Evolutionary conservation across 2,113 vertebrate species (phyloP), one percentile per base, ranked within the genome.

Genomic region (Colaptes auratus): DNA sequence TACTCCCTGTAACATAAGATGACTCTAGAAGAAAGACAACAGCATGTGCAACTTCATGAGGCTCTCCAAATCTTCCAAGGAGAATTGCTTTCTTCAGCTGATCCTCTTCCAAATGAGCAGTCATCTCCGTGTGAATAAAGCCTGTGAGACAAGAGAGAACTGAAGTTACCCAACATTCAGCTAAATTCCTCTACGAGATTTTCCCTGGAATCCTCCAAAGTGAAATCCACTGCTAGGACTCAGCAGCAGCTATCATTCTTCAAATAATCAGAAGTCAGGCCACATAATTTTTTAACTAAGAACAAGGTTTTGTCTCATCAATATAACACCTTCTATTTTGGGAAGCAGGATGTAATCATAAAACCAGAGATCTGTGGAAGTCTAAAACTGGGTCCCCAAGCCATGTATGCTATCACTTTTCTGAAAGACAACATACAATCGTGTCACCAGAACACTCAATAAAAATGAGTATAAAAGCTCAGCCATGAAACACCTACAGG

Each of bases 111-210:
- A 99, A 95, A 63, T 97, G 97, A 59, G 97, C 97, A 0, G 99
- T 99, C 99, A 99, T 99, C 95, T 99, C 98, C 12, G 99, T 99
- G 64, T 46, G 98, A 95, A 99, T 96, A 88, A 99, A 99, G 39
- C 99, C 99, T 99, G 97, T 30, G 91, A 96, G 50, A 86, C 16
- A 75, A 94, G 36, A 92, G 95, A 97, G 3, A 61, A 19, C 52
- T 23, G 33, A 87, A 86, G 80, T 88, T 65, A 93, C 21, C 21
- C 18, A 86, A 90, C 15, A 33, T 71, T 42, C 1, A 0, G 42
- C 19, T 65, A 53, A 33, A 90, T 69, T 86, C 60, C 55, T 48
- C n/a, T 8, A 67, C 28, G 1, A 1, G 18, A 56, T 82, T 89
- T 80, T 72, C 28, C 31, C 65, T 9, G 12, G 61, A 80, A 77